phyloP scores from a whole-genome alignment of 1,140 invertebrate species.

The Calliopsis andreniformis region DNA sequence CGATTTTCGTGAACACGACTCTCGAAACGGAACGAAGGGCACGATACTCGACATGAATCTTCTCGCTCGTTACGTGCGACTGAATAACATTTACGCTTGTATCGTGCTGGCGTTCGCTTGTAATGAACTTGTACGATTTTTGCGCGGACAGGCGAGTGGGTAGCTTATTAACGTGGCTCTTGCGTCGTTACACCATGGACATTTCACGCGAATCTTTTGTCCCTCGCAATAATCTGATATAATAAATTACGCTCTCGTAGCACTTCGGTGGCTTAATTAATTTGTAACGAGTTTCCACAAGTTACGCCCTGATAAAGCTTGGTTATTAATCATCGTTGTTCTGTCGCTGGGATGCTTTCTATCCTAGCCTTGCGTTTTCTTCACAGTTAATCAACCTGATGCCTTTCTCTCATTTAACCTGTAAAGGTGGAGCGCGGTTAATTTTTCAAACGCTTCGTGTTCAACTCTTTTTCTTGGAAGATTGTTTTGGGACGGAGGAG shows the following conservation, averaged over 20 bases:
- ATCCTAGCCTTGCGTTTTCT: slow-evolving; percentile 38
- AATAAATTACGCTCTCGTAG: slow-evolving; percentile 56
- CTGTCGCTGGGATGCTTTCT: slow-evolving; percentile 30
- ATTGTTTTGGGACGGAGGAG: not conserved
- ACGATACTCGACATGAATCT: slow-evolving; percentile 2
- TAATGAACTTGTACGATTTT: not conserved
- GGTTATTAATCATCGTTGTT: slow-evolving; percentile 62
- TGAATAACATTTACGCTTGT: not conserved
- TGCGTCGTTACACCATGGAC: too few species aligned
- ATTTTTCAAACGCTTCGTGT: slow-evolving; percentile 20
- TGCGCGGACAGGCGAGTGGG: not conserved
- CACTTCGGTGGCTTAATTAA: slow-evolving; percentile 61
- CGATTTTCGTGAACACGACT: not conserved
- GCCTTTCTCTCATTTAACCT: not conserved
- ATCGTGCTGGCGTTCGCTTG: too few species aligned
- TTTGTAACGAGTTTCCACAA: slow-evolving; percentile 66
- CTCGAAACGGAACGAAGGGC: not conserved
- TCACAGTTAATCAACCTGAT: slow-evolving; percentile 51
- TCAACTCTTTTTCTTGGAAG: not conserved
- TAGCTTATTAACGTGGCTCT: not conserved
- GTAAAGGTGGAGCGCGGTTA: not conserved
- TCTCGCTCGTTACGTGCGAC: not conserved
- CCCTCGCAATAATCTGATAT: slow-evolving; percentile 13
- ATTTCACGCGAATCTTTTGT: not conserved
- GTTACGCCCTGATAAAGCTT: slow-evolving; percentile 53